Evolutionary conservation across 2,888 invertebrate species (phyloP), one percentile per base, ranked within the genome.

Genomic region (Athrips mouffetella): DNA sequence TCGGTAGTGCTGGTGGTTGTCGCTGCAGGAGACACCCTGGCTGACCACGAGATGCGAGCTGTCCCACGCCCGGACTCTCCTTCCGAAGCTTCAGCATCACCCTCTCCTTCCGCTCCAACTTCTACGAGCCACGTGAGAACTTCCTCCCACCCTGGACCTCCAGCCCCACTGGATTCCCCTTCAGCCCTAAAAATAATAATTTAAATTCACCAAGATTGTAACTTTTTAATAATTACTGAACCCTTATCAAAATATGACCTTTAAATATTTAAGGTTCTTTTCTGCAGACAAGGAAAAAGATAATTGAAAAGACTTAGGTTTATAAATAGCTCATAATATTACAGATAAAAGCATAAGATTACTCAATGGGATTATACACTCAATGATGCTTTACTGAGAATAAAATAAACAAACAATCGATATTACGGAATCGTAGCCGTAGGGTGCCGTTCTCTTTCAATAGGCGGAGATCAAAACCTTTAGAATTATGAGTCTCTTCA

Each of bases 121-220:
- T 98, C 97, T 57, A 98, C 91, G 57, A 97, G 86, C 96, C 97
- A 98, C 16, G 96, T 94, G 72, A 98, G 94, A 47, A 98, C 92
- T 81, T 98, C 97, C 70, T 95, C 94, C 61, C 93, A 87, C 0
- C 83, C 86, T 1, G 86, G 80, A 10, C 86, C 85, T 3, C 80
- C 85, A 6, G 85, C 78, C 2, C 86, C 80, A 35, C 71, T 70
- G 40, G 55, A 73, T 49, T 83, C 85, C 55, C 82, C 86, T n/a
- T 69, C 55, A 13, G 80, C 79, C 33, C 45, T 45, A 35, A 15
- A 15, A 4, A 37, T n/a, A 37, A 37, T 18, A 37, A 37, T 3
- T 18, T n/a, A 20, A 3, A 1, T 37, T n/a, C 7, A 37, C n/a
- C 16, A 3, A 31, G 15, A 15, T 31, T 31, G 13, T 5, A 35